Percentiles rank a stretch among this genome's conserved stretches.
phyloP scores from a whole-genome alignment of 2,797 vertebrate species.

The Peromyscus melanophrys region DNA sequence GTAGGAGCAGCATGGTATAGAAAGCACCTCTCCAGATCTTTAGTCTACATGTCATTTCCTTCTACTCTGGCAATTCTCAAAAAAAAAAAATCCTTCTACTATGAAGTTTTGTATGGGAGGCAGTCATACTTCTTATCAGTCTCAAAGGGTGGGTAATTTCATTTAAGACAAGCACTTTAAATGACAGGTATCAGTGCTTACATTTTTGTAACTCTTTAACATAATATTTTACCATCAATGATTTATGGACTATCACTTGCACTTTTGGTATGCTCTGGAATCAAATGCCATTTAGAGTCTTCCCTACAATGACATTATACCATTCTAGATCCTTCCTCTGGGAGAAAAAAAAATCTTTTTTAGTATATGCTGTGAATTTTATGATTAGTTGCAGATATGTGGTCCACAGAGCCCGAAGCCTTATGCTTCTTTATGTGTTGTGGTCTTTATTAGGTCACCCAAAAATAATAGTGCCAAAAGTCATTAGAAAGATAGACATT shows the following conservation, averaged over 20 bases:
- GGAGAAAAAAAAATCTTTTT: slow-evolving; percentile 73
- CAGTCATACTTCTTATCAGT: slow-evolving; percentile 25
- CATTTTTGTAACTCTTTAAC: slow-evolving; percentile 62
- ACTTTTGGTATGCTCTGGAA: slow-evolving; percentile 5
- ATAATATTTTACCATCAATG: slow-evolving; percentile 65
- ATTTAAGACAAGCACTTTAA: slow-evolving; percentile 67
- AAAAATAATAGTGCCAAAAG: slow-evolving; percentile 76
- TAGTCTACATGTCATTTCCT: neutral
- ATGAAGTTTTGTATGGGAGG: neutral
- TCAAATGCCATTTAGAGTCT: slow-evolving; percentile 58
- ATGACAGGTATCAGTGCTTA: slow-evolving; percentile 44
- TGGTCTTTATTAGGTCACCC: slow-evolving; percentile 79
- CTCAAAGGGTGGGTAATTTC: slow-evolving; percentile 29
- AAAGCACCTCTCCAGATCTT: neutral
- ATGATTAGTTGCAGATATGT: slow-evolving; percentile 75
- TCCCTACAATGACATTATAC: slow-evolving; percentile 59
- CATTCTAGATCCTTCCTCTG: slow-evolving; percentile 66
- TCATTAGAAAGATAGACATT: slow-evolving; percentile 64
- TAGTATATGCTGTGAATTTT: slow-evolving; percentile 73
- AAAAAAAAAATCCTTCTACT: neutral
- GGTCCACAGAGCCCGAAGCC: slow-evolving; percentile 19
- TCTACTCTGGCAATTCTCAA: neutral
- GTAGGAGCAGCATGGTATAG: neutral
- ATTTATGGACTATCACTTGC: slow-evolving; percentile 63
- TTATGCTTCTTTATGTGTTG: slow-evolving; percentile 54